Base-by-base conservation (phyloP, 2,888 invertebrate species). In the Heterodera filipjevi region DNA sequence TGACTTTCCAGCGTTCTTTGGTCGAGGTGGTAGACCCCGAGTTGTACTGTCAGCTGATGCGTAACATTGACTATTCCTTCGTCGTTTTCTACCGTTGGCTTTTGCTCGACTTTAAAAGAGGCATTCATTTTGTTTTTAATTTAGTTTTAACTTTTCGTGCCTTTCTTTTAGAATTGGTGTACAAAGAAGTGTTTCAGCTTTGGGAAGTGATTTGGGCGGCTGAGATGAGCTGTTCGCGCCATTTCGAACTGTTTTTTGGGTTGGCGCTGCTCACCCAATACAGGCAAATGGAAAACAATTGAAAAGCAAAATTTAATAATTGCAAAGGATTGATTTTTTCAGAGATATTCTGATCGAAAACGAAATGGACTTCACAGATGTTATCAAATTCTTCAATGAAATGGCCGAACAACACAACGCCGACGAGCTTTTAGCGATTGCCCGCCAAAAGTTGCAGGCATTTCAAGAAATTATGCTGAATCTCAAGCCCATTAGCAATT, bases 131-230 rank as follows among this genome's bases (percentile, higher is more conserved):
- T 75, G 44, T 53, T 53, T 75, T 30, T 33, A 27, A 33, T 73
- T 19, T 16, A 35, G n/a, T 46, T 53, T 53, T 53, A 53, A 19
- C 22, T 49, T 22, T 6, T 53, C 19, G 6, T 19, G 5, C 16
- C 22, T 76, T 35, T 3, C 39, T 66, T 89, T 33, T 89, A 92
- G 96, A 97, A 90, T 91, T 97, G 83, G 92, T 94, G 30, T 96
- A 97, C 89, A 93, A 95, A 82, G 96, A 96, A 89, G 95, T 96
- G 76, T 96, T 95, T 89, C 91, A 93, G 14, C 94, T 95, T 0
- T 97, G 96, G 96, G 96, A 97, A 91, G 92, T 94, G 70, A 96
- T 96, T 84, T 96, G 96, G 96, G 94, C 95, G n/a, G 95, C 96
- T 0, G 92, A 94, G 77, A 92, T 94, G 88, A 93, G 94, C 72